phyloP scores from a whole-genome alignment of 1,140 invertebrate genomes.

The Diachasmimorpha longicaudata region DNA sequence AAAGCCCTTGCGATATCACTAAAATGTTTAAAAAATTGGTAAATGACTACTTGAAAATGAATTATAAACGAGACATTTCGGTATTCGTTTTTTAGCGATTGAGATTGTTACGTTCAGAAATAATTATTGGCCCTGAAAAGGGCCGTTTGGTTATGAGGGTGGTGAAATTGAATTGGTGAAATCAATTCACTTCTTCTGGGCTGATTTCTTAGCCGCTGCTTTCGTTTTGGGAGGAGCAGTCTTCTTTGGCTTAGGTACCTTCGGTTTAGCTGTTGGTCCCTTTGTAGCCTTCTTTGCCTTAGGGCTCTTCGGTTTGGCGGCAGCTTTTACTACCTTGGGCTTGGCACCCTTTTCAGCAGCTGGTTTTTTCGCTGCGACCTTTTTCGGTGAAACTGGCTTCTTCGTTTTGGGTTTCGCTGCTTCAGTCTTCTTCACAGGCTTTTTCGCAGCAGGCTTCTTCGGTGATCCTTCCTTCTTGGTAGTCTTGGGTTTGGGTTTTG shows the following conservation, averaged over 20 bases:
- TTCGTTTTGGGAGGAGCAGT: neutral
- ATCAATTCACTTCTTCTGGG: neutral
- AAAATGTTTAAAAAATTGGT: too few species aligned
- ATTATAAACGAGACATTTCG: neutral
- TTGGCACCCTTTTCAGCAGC: neutral
- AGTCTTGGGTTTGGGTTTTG: neutral
- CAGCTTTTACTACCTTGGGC: neutral
- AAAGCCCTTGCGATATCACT: too few species aligned
- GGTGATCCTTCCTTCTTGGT: neutral
- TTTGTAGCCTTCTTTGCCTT: neutral
- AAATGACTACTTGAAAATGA: too few species aligned
- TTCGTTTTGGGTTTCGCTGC: neutral
- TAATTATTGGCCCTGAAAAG: neutral
- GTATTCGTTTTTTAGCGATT: too few species aligned
- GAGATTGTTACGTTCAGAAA: neutral
- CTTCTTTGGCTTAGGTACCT: slow-evolving; percentile 12
- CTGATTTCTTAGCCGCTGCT: slow-evolving; percentile 5
- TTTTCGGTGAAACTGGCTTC: neutral
- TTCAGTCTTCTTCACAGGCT: neutral
- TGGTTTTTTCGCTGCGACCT: neutral
- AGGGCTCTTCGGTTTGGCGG: neutral
- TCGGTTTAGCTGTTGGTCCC: slow-evolving; percentile 14
- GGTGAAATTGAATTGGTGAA: neutral
- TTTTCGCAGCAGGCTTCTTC: slow-evolving; percentile 4
- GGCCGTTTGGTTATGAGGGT: neutral